Percentiles rank a stretch among this genome's conserved stretches.
phyloP scores from a whole-genome alignment of 2,888 invertebrate genomes.

The Dilophus febrilis region DNA sequence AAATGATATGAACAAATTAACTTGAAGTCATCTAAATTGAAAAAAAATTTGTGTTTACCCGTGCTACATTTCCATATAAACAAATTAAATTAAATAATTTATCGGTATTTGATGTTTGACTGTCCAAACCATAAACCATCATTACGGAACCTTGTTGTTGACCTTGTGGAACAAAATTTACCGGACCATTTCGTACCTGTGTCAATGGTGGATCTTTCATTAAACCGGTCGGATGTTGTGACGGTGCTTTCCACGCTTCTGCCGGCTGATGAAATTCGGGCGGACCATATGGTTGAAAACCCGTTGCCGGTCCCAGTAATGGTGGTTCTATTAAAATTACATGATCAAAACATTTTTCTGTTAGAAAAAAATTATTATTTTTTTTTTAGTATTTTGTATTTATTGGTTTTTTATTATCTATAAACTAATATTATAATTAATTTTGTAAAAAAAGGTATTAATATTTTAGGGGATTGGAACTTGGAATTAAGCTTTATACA shows the following conservation, averaged over 20 bases:
- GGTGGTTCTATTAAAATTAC: slow-evolving; percentile 30
- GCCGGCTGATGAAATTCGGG: slow-evolving; percentile 27
- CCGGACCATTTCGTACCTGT: slow-evolving; percentile 28
- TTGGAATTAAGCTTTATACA: too few relatives aligned
- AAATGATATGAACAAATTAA: background rate
- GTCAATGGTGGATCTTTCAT: slow-evolving; percentile 39
- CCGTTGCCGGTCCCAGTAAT: slow-evolving; percentile 29
- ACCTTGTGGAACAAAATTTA: slow-evolving; percentile 28
- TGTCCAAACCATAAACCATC: slow-evolving; percentile 96
- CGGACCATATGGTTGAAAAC: slow-evolving; percentile 27
- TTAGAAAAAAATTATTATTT: too few relatives aligned
- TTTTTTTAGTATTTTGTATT: too few relatives aligned
- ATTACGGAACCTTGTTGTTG: slow-evolving; percentile 64
- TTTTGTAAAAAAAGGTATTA: too few relatives aligned
- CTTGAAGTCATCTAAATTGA: background rate
- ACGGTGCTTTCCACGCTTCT: slow-evolving; percentile 29
- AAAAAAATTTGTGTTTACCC: slow-evolving; percentile 43
- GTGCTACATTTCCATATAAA: slow-evolving; percentile 93
- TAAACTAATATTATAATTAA: too few relatives aligned
- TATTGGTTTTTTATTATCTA: too few relatives aligned
- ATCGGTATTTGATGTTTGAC: slow-evolving; percentile 86
- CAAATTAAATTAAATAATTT: slow-evolving; percentile 96
- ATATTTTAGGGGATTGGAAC: too few relatives aligned
- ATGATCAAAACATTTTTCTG: too few relatives aligned
- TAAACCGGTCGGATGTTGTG: slow-evolving; percentile 36